These are phyloP conservation scores for Drosophila paucipuncta DNA, from an alignment of 2,888 invertebrate genomes.

Conservation along the genomic window DNA sequence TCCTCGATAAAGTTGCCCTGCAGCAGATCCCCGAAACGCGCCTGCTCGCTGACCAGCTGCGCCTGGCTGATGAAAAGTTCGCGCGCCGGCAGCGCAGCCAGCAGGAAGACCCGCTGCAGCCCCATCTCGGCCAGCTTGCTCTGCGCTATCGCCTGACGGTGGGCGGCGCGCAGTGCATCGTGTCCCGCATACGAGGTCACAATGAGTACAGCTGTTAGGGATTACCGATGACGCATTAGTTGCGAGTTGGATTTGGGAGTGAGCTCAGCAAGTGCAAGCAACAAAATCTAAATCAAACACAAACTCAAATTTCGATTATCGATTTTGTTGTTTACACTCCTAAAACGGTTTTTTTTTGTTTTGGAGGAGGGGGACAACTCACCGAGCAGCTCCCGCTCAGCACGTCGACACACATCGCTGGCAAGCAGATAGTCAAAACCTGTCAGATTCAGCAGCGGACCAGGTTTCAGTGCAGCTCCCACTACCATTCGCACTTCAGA, in stretches of 20 bases:
- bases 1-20: conserved; percentile 92
- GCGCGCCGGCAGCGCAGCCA: conserved; percentile 87
- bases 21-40: conserved; percentile 89
- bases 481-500: not conserved
- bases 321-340: not conserved
- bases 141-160: conserved; percentile 89
- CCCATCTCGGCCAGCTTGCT: conserved; percentile 87
- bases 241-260: not conserved
- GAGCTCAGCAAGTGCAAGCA: not conserved
- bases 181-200: conserved; percentile 92
- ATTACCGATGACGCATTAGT: not conserved
- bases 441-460: conserved; percentile 77
- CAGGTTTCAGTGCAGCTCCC: conserved; percentile 8
- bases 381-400: conserved; percentile 82
- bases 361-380: not conserved
- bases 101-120: conserved; percentile 89
- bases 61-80: conserved; percentile 87
- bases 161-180: conserved; percentile 89
- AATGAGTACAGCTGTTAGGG: conserved; percentile 86
- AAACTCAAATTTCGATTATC: not conserved
- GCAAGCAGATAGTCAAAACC: conserved; percentile 78
- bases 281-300: not conserved
- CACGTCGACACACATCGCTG: conserved; percentile 75
- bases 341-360: not conserved
- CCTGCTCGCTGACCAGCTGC: conserved; percentile 88